Percentiles rank a stretch among this genome's conserved stretches.
Evolutionary conservation across 2,888 invertebrate genomes (phyloP).

Genomic region (Lymantria monacha): DNA sequence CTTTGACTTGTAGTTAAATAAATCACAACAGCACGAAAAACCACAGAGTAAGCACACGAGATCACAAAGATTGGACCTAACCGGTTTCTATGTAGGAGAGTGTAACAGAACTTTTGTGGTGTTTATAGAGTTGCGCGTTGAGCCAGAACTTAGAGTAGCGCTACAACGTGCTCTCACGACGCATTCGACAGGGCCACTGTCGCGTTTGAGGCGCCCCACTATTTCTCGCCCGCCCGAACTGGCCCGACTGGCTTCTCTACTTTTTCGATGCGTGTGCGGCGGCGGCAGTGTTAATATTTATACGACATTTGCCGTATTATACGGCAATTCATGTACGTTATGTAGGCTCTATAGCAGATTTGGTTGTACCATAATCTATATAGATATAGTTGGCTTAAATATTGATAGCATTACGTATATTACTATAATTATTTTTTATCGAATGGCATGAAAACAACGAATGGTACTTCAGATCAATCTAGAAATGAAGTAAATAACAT

Average conservation of each 20-base stretch:
- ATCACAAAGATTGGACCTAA: slow-evolving; percentile 56
- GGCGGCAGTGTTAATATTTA: not conserved
- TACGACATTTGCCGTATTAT: too few relatives aligned
- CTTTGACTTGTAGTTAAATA: slow-evolving; percentile 43
- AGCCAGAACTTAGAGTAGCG: slow-evolving; percentile 33
- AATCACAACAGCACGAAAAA: slow-evolving; percentile 44
- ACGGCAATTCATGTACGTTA: too few relatives aligned
- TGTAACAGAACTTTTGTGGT: slow-evolving; percentile 55
- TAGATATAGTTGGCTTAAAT: too few relatives aligned
- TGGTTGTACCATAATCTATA: too few relatives aligned
- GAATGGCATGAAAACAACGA: too few relatives aligned
- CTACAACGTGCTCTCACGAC: slow-evolving; percentile 53
- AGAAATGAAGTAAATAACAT: too few relatives aligned
- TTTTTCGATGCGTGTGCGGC: slow-evolving; percentile 64
- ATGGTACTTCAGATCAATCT: too few relatives aligned
- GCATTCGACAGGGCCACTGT: slow-evolving; percentile 68
- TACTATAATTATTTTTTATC: too few relatives aligned
- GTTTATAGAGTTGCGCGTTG: slow-evolving; percentile 46
- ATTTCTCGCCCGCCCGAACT: slow-evolving; percentile 53
- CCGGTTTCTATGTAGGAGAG: slow-evolving; percentile 68
- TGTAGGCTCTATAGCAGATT: too few relatives aligned
- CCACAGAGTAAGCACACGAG: slow-evolving; percentile 57
- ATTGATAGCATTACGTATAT: too few relatives aligned
- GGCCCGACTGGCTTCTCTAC: slow-evolving; percentile 66
- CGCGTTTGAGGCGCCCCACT: slow-evolving; percentile 59